Conservation (phyloP, 1,140 invertebrate species). For the Zaprionus gabonicus region DNA sequence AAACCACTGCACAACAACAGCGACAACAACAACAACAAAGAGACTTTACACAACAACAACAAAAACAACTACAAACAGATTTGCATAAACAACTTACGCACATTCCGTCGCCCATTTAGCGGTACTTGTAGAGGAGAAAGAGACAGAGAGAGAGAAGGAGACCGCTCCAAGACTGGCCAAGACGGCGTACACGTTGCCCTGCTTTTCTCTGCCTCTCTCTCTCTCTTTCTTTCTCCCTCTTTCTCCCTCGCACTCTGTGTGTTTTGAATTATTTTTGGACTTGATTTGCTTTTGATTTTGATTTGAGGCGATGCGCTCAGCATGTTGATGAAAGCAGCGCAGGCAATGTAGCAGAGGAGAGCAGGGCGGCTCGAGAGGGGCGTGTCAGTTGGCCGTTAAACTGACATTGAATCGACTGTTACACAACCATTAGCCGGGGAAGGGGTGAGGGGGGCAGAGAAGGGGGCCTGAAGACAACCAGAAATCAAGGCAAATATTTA, state of each 20-base stretch:
- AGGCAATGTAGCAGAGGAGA: conserved; percentile 1
- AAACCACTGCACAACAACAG: conserved; percentile 31
- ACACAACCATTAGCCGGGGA: conserved; percentile 61
- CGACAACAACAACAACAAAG: background rate
- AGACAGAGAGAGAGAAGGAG: background rate
- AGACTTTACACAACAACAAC: conserved; percentile 42
- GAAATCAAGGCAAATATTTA: conserved; percentile 77
- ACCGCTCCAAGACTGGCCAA: conserved; percentile 6
- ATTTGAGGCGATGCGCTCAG: conserved; percentile 59
- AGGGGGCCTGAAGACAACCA: conserved; percentile 30
- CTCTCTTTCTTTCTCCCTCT: background rate
- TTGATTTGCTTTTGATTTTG: conserved; percentile 71
- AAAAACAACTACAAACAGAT: conserved; percentile 43
- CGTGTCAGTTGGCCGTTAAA: conserved; percentile 33
- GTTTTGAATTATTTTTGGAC: conserved; percentile 42
- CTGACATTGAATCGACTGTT: conserved; percentile 82
- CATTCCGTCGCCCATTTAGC: conserved; percentile 72
- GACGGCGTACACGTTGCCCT: conserved; percentile 27
- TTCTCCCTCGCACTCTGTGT: background rate
- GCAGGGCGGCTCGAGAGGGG: background rate
- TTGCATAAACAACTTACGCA: conserved; percentile 78
- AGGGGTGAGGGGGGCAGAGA: conserved; percentile 5
- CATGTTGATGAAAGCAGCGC: conserved; percentile 61
- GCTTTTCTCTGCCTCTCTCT: background rate
- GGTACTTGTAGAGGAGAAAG: conserved; percentile 50